Evolutionary conservation across 1,140 invertebrate species (phyloP).

Genomic region (Carposina sasakii): DNA sequence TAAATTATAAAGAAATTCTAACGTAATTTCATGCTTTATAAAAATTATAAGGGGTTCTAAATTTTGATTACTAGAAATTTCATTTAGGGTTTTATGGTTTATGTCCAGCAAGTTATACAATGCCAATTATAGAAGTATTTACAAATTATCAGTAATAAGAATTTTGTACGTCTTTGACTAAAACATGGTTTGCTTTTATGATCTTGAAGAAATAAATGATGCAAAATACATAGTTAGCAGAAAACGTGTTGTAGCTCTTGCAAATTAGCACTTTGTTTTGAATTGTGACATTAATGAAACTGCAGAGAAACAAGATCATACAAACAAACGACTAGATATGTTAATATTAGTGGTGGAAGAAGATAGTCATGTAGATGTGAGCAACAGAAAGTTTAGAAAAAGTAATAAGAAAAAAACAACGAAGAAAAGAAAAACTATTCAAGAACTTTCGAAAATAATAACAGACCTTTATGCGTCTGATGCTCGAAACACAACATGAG

Average conservation of each 20-base stretch:
- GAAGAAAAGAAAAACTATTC: constrained; percentile 29
- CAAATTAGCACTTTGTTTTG: too few relatives aligned
- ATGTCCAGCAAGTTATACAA: constrained; percentile 9
- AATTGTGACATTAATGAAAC: too few relatives aligned
- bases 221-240: too few relatives aligned
- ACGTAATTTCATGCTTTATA: constrained; percentile 37
- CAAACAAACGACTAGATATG: too few relatives aligned
- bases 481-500: too few relatives aligned
- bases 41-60: constrained; percentile 21
- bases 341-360: constrained; percentile 49
- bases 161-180: constrained; percentile 12
- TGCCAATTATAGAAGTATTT: constrained; percentile 20
- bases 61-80: too few relatives aligned
- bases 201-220: constrained; percentile 31
- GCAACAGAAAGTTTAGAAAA: constrained; percentile 35
- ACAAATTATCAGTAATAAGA: constrained; percentile 6
- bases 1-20: constrained; percentile 48
- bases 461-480: constrained; percentile 17
- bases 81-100: constrained; percentile 3
- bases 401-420: constrained; percentile 27
- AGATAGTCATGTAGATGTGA: constrained; percentile 18
- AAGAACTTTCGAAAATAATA: constrained; percentile 18
- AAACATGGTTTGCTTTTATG: constrained; percentile 16
- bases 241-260: too few relatives aligned
- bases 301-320: too few relatives aligned